Percentiles rank a stretch among this genome's conserved stretches.
Conservation (phyloP, 2,113 vertebrate species). For the Amazona vittata region DNA sequence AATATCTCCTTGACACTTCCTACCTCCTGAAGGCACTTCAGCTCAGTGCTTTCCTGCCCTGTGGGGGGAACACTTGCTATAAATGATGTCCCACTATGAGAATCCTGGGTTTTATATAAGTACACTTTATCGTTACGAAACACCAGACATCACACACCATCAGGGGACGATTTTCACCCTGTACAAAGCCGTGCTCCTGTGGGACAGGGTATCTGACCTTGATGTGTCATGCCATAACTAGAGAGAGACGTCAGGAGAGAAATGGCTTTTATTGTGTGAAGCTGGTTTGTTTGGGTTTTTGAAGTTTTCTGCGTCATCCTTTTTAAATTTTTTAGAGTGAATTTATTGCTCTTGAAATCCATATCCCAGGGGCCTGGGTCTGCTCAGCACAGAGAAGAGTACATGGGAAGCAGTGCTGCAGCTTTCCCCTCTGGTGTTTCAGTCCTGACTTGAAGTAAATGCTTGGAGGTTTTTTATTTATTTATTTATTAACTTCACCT, state of each 20-base stretch:
- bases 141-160: neutral
- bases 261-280: conserved; percentile 36
- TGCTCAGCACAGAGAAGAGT: neutral
- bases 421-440: neutral
- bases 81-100: neutral
- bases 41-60: neutral
- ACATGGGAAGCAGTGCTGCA: neutral
- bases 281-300: conserved; percentile 22
- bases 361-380: conserved; percentile 41
- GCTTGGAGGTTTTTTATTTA: neutral
- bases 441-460: neutral
- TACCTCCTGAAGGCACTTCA: neutral
- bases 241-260: conserved; percentile 41
- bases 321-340: conserved; percentile 63
- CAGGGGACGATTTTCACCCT: neutral
- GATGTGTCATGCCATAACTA: conserved; percentile 13
- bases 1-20: neutral
- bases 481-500: neutral
- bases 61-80: neutral
- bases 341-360: conserved; percentile 69
- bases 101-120: neutral
- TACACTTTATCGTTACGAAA: neutral
- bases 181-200: neutral
- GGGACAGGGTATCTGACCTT: conserved; percentile 54
- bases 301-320: conserved; percentile 55